These are phyloP conservation scores for Cryptocheilus praepositus DNA, from an alignment of 2,888 invertebrate species.

Conservation along the genomic window DNA sequence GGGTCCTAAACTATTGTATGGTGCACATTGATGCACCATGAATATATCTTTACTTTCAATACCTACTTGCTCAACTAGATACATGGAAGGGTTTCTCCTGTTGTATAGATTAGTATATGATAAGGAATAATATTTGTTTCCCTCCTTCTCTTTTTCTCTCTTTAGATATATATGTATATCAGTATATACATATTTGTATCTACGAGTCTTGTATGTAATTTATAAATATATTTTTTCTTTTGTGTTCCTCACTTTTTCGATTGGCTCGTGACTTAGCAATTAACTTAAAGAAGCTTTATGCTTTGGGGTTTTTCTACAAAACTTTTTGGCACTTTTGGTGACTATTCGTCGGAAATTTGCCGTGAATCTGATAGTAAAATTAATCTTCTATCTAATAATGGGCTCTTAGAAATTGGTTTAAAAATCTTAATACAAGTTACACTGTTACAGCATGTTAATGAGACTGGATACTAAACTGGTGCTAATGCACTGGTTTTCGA, in stretches of 20 bases:
- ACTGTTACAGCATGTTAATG: constrained; percentile 71
- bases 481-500: constrained; percentile 58
- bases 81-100: too few relatives aligned
- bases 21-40: too few relatives aligned
- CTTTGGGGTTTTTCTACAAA: constrained; percentile 35
- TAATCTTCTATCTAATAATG: constrained; percentile 3
- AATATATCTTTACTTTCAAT: too few relatives aligned
- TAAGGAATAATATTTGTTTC: too few relatives aligned
- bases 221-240: not conserved
- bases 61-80: too few relatives aligned
- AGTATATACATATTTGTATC: too few relatives aligned
- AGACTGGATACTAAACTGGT: constrained; percentile 62
- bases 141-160: too few relatives aligned
- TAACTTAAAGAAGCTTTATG: constrained; percentile 45
- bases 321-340: constrained; percentile 7
- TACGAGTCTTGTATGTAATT: too few relatives aligned
- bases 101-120: too few relatives aligned
- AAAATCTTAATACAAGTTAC: constrained; percentile 62
- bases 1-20: not conserved
- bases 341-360: not conserved
- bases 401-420: constrained; percentile 10
- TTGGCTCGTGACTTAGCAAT: constrained; percentile 30
- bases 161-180: too few relatives aligned
- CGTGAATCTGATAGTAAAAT: constrained; percentile 1
- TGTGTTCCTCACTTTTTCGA: constrained; percentile 23